Base-by-base conservation (phyloP, 2,888 invertebrate species). In the Boloria selene region DNA sequence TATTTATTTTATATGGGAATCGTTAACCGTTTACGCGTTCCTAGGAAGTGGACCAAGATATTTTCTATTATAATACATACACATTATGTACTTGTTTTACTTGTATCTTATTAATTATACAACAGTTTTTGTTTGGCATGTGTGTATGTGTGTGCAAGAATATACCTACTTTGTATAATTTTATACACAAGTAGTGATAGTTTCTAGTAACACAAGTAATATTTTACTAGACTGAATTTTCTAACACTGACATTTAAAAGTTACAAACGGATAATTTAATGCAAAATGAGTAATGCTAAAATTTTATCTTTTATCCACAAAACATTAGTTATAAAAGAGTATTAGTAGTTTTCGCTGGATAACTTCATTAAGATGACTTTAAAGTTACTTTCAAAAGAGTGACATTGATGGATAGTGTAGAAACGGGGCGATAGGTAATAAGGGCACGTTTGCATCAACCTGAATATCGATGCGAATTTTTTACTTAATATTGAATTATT, bases 321-420 rank as follows among this genome's bases (percentile, higher is more conserved):
- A 62, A 54, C 14, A 31, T 38, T 59, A 59, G 52, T 44, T 22
- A 42, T 61, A 52, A 65, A 65, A 67, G 42, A 68, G 44, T 61
- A 54, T 68, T 63, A 64, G 38, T 63, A 59, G 61, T 64, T 61
- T 69, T 72, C 59, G 44, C 14, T 69, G 74, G 72, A 75, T 78
- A 79, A 77, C 77, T 79, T 81, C 80, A 80, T 81, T 81, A 81
- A 68, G 68, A 63, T 70, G 74, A 73, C 72, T 77, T 77, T 75
- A 75, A 64, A 64, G 53, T 67, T 74, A 73, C 73, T 75, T 73
- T 74, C 68, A 69, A 69, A 72, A 72, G 67, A 66, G 50, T 64
- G 79, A 79, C 79, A 65, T 75, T 83, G 82, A 83, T 82, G 78
- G 79, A 83, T 83, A 76, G 78, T 73, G 69, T 69, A 70, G 61